phyloP scores from a whole-genome alignment of 2,113 vertebrate genomes.

The Saiga tatarica region DNA sequence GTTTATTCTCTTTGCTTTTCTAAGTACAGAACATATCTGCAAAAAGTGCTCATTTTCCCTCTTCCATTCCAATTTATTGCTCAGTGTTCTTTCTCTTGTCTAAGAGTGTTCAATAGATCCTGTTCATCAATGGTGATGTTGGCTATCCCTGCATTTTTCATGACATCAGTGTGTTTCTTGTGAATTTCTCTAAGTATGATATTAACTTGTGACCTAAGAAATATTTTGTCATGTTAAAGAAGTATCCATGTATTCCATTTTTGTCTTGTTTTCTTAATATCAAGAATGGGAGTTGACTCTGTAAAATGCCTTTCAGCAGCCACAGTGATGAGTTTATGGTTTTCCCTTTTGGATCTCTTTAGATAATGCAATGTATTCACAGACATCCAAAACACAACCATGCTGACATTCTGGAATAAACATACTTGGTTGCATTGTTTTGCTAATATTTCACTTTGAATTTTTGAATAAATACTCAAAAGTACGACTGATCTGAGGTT shows the following conservation, averaged over 20 bases:
- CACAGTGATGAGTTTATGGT: accelerated
- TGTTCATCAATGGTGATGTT: accelerated
- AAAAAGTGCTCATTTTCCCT: background rate
- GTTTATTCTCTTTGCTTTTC: background rate
- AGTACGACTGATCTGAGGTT: background rate
- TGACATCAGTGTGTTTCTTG: background rate
- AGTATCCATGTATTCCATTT: background rate
- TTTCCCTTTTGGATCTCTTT: background rate
- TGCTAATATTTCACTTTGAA: background rate
- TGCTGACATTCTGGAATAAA: background rate
- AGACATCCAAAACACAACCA: background rate
- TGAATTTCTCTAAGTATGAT: background rate
- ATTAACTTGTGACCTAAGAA: background rate
- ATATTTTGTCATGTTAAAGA: background rate
- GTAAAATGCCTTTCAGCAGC: background rate
- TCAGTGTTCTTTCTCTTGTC: background rate
- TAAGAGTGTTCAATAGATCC: accelerated
- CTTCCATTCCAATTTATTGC: background rate
- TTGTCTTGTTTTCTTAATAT: background rate
- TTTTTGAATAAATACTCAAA: background rate
- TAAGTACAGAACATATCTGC: background rate
- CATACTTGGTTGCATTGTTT: accelerated
- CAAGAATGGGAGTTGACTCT: background rate
- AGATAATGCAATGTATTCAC: accelerated
- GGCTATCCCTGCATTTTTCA: background rate